Evolutionary conservation across 2,113 vertebrate species (phyloP).

Genomic region (Ovis aries): DNA sequence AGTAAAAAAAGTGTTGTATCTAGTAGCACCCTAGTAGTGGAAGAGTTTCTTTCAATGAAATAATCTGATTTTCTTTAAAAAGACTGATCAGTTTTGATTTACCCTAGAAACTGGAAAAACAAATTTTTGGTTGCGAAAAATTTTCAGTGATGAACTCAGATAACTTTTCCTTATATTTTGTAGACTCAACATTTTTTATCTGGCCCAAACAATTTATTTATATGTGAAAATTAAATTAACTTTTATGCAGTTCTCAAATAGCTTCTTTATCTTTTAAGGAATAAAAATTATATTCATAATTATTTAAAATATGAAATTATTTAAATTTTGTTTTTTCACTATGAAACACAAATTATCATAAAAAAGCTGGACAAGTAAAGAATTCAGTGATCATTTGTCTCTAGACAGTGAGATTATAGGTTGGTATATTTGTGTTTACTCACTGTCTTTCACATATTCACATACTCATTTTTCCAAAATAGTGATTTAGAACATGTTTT

Average conservation of each 20-base stretch:
- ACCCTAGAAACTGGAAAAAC: background rate
- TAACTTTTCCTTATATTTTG: background rate
- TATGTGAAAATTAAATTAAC: background rate
- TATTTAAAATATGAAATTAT: background rate
- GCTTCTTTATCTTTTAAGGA: background rate
- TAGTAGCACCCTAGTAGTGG: background rate
- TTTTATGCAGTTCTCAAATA: background rate
- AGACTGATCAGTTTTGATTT: background rate
- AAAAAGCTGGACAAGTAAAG: background rate
- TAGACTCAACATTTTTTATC: background rate
- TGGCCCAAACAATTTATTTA: background rate
- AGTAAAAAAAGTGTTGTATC: background rate
- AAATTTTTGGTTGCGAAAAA: background rate
- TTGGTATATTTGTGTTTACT: background rate
- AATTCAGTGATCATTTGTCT: background rate
- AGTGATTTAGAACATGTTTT: background rate
- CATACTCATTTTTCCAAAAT: background rate
- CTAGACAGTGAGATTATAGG: background rate
- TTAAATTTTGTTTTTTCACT: background rate
- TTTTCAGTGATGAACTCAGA: background rate
- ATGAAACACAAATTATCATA: background rate
- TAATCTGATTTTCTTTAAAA: background rate
- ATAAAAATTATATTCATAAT: background rate
- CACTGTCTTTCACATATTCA: background rate
- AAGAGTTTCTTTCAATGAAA: background rate